phyloP scores from a whole-genome alignment of 2,888 invertebrate species.

The Tromatobia lineatoria region DNA sequence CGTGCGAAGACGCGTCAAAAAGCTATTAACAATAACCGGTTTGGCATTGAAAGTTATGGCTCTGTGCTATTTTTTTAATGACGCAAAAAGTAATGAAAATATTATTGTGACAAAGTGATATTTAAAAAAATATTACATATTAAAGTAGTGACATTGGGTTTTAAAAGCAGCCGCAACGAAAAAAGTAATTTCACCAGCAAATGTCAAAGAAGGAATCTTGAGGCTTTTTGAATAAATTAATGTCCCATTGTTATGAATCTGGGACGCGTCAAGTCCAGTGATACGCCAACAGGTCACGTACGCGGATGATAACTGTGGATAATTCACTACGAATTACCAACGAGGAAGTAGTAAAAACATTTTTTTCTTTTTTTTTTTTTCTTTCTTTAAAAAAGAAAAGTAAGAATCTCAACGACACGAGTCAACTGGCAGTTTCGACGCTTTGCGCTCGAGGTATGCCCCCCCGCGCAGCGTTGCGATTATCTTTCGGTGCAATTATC shows the following conservation, averaged over 20 bases:
- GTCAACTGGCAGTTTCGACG: slow-evolving; percentile 32
- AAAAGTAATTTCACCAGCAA: not conserved
- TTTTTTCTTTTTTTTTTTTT: not conserved
- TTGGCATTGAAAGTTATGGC: not conserved
- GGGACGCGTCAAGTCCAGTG: not conserved
- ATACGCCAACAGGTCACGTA: not conserved
- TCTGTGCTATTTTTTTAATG: not conserved
- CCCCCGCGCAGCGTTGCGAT: slow-evolving; percentile 30
- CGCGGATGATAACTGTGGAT: not conserved
- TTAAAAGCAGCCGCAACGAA: too few relatives aligned
- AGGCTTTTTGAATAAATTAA: too few relatives aligned
- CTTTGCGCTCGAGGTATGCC: slow-evolving; percentile 22
- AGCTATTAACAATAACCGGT: slow-evolving; percentile 4
- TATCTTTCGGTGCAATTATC: slow-evolving; percentile 48
- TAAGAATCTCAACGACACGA: not conserved
- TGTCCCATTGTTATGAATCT: not conserved
- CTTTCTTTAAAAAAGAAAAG: too few relatives aligned
- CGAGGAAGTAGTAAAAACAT: slow-evolving; percentile 7
- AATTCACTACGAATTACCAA: not conserved
- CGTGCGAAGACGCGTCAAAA: not conserved
- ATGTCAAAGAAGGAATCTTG: not conserved
- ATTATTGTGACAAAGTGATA: too few relatives aligned
- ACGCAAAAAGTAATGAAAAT: not conserved
- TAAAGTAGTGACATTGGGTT: not conserved
- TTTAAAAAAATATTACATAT: too few relatives aligned